Conservation (phyloP, 2,113 vertebrate genomes). For the Quiscalus mexicanus region DNA sequence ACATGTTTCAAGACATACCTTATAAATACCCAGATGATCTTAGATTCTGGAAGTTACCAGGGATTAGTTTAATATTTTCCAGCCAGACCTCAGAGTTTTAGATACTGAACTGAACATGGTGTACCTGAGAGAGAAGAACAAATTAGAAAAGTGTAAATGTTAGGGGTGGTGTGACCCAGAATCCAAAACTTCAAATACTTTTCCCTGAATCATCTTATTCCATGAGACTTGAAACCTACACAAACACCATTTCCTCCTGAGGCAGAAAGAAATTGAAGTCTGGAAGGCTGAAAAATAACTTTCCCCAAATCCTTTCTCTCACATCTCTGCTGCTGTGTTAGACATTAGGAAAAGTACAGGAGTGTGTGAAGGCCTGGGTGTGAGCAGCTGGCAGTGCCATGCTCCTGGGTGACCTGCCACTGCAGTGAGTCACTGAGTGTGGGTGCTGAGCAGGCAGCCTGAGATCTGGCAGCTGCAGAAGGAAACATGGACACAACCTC, state of each 20-base stretch:
- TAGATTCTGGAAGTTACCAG: not conserved
- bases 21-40: not conserved
- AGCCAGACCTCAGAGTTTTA: not conserved
- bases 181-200: not conserved
- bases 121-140: constrained; percentile 11
- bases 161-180: not conserved
- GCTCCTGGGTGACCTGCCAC: not conserved
- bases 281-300: not conserved
- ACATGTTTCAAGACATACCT: not conserved
- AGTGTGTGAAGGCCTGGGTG: not conserved
- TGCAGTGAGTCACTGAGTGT: not conserved
- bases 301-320: not conserved
- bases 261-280: not conserved
- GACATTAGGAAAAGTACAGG: not conserved
- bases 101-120: not conserved
- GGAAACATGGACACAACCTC: not conserved
- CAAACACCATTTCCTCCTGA: not conserved
- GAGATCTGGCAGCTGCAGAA: not conserved
- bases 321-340: not conserved
- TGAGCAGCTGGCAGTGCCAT: not conserved
- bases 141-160: constrained; percentile 1
- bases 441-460: not conserved
- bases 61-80: not conserved
- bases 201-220: not conserved
- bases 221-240: not conserved